These are phyloP conservation scores for Zaprionus lineosus DNA, from an alignment of 2,888 invertebrate species.

Conservation along the genomic window DNA sequence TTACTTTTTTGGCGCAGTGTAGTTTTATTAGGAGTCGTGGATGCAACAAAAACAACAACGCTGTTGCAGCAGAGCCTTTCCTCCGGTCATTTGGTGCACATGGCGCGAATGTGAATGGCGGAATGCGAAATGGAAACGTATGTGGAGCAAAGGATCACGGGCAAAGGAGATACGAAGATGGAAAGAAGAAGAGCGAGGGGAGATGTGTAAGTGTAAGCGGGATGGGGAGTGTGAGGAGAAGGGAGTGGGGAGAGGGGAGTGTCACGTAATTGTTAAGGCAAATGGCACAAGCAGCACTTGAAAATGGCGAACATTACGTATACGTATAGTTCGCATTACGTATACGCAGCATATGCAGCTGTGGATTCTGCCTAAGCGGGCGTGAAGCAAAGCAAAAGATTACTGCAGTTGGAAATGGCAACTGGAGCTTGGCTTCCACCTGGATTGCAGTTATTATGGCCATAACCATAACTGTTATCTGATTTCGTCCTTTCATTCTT, in stretches of 20 bases:
- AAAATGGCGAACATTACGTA: conserved; percentile 48
- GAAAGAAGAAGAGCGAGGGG: background rate
- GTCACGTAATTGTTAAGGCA: conserved; percentile 68
- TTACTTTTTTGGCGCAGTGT: conserved; percentile 8
- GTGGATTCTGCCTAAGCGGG: conserved; percentile 53
- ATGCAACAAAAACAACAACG: no score
- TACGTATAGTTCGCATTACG: conserved; percentile 38
- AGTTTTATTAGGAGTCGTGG: conserved; percentile 1
- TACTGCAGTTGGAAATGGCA: conserved; percentile 7
- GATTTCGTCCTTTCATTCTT: conserved; percentile 37
- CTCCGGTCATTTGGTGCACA: conserved; percentile 64
- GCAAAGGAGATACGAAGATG: background rate
- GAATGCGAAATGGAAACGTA: conserved; percentile 13
- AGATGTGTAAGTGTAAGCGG: no score
- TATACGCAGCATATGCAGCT: conserved; percentile 63
- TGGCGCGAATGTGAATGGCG: conserved; percentile 46
- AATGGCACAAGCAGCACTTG: conserved; percentile 32
- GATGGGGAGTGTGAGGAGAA: background rate
- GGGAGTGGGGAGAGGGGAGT: conserved; percentile 5
- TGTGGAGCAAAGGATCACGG: background rate
- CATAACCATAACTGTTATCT: conserved; percentile 76
- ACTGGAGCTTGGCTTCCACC: conserved; percentile 36
- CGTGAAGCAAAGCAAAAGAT: conserved; percentile 43
- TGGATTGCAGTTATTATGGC: conserved; percentile 70
- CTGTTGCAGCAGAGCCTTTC: conserved; percentile 10